These are phyloP conservation scores for Conistra vaccinii DNA, from an alignment of 2,888 invertebrate genomes.

Conservation along the genomic window DNA sequence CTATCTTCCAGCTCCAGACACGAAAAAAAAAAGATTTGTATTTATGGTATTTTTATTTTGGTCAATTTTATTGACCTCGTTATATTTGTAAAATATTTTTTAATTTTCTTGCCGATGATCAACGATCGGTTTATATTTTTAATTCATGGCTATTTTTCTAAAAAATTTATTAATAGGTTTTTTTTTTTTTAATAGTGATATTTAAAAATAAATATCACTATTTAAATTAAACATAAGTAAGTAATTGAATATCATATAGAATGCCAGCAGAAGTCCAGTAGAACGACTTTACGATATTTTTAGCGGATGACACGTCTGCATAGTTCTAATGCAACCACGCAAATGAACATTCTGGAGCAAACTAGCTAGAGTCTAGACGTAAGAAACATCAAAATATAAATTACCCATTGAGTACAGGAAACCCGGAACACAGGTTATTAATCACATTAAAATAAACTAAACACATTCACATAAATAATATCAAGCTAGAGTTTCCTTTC, in stretches of 20 bases:
- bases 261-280: background rate
- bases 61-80: background rate
- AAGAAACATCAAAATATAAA: constrained; percentile 32
- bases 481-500: constrained; percentile 56
- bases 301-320: constrained; percentile 46
- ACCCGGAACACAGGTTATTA: constrained; percentile 18
- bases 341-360: constrained; percentile 36
- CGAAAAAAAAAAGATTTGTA: too few species aligned
- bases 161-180: too few species aligned
- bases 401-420: constrained; percentile 62
- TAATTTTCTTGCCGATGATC: background rate
- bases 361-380: background rate
- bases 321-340: constrained; percentile 15
- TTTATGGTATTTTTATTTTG: background rate
- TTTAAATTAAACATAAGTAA: background rate
- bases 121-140: background rate
- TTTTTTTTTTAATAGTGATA: background rate
- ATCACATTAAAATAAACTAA: constrained; percentile 44
- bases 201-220: background rate
- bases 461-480: constrained; percentile 42
- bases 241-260: background rate
- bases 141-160: too few species aligned
- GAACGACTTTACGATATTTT: background rate
- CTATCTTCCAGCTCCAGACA: too few species aligned
- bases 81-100: background rate